Percentiles rank a stretch among this genome's conserved stretches.
Evolutionary conservation across 1,140 invertebrate species (phyloP).

Genomic region (Uloborus diversus): DNA sequence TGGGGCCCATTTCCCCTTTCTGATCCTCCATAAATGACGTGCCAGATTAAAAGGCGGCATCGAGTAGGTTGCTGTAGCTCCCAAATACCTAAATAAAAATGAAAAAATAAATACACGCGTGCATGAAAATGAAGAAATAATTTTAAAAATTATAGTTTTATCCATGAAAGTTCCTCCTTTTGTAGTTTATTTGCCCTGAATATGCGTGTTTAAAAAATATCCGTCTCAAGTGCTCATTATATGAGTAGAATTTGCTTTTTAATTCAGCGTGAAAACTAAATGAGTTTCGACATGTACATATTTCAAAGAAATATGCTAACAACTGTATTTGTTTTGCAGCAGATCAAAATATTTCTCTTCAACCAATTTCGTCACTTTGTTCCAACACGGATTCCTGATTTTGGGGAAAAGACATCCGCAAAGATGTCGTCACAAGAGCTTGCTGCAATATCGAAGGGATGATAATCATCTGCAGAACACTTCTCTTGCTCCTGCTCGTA

Average conservation of each 20-base stretch:
- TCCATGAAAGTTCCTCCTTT: no score
- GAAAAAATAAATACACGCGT: no score
- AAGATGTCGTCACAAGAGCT: constrained; percentile 7
- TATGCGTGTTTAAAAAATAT: no score
- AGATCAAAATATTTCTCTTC: background rate
- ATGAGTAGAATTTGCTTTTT: background rate
- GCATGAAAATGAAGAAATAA: no score
- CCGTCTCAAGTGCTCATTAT: background rate
- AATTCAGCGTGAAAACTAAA: background rate
- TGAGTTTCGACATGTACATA: background rate
- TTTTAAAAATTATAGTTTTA: no score
- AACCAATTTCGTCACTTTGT: background rate
- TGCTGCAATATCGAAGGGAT: constrained; percentile 28
- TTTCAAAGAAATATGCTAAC: background rate
- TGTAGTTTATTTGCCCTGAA: no score
- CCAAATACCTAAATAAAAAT: no score
- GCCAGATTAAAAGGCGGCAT: no score
- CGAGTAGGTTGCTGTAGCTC: no score
- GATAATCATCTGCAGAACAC: constrained; percentile 14
- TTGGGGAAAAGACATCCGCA: constrained; percentile 1
- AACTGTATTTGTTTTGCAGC: background rate
- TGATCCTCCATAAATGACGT: no score
- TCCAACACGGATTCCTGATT: background rate
- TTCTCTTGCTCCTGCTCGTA: background rate
- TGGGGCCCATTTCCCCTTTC: no score